Conservation (phyloP, 1,140 invertebrate species). For the Copidosoma floridanum region DNA sequence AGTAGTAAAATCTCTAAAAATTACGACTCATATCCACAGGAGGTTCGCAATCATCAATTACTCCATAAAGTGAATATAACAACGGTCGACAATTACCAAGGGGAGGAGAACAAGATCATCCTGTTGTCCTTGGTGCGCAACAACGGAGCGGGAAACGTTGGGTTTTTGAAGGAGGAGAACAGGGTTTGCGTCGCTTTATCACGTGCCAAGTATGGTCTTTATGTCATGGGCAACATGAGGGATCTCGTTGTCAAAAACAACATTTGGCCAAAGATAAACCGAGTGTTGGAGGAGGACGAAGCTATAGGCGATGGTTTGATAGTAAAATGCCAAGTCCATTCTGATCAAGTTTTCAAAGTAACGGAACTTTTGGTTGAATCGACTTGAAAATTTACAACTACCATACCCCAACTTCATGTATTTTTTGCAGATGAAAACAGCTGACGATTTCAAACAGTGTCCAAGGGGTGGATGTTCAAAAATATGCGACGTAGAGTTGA, state of each 20-base stretch:
- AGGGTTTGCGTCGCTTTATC: slow-evolving; percentile 68
- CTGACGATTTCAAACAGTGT: slow-evolving; percentile 1
- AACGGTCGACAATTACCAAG: slow-evolving; percentile 81
- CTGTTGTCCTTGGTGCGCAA: slow-evolving; percentile 80
- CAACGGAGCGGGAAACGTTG: slow-evolving; percentile 67
- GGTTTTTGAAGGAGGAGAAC: slow-evolving; percentile 75
- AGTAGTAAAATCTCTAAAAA: no score
- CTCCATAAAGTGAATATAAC: no score
- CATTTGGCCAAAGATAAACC: slow-evolving; percentile 59
- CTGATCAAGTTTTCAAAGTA: not conserved
- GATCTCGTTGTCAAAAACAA: slow-evolving; percentile 55
- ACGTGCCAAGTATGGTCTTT: slow-evolving; percentile 72
- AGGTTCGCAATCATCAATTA: no score
- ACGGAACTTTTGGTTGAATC: no score
- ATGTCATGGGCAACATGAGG: slow-evolving; percentile 68
- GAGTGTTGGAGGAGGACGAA: slow-evolving; percentile 48
- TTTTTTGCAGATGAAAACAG: not conserved
- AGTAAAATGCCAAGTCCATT: slow-evolving; percentile 6
- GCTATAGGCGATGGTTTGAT: slow-evolving; percentile 45
- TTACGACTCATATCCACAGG: no score
- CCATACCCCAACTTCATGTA: no score
- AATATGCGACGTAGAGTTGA: not conserved
- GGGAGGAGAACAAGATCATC: slow-evolving; percentile 83
- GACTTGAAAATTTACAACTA: no score
- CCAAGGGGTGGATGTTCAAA: not conserved